Conservation (phyloP, 2,888 invertebrate species). For the Eupithecia subumbrata region DNA sequence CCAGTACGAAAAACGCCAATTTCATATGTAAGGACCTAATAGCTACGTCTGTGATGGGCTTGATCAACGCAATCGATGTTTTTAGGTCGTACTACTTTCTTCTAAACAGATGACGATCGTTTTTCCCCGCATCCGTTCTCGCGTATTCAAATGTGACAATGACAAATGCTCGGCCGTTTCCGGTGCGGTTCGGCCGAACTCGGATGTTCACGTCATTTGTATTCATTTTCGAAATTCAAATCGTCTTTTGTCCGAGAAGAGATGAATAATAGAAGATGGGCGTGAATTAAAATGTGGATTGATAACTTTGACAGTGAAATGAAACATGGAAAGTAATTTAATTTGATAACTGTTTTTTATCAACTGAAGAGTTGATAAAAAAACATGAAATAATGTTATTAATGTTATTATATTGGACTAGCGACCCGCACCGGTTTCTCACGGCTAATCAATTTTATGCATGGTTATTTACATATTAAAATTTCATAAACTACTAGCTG, state of each 20-base stretch:
- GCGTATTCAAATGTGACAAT: constrained; percentile 81
- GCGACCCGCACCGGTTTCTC: too few relatives aligned
- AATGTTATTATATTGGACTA: too few relatives aligned
- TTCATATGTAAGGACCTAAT: too few relatives aligned
- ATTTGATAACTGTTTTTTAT: constrained; percentile 6
- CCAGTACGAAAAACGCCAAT: too few relatives aligned
- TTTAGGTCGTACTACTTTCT: not conserved
- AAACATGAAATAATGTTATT: too few relatives aligned
- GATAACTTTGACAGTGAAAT: constrained; percentile 35
- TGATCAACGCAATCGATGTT: too few relatives aligned
- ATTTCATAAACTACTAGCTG: too few relatives aligned
- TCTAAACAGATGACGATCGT: constrained; percentile 77
- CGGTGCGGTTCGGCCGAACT: constrained; percentile 51
- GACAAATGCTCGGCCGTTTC: constrained; percentile 80
- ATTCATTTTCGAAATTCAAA: constrained; percentile 68
- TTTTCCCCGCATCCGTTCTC: constrained; percentile 74
- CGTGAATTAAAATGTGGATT: constrained; percentile 57
- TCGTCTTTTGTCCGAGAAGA: constrained; percentile 64
- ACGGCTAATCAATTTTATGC: too few relatives aligned
- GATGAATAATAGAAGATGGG: constrained; percentile 57
- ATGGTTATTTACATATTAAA: too few relatives aligned
- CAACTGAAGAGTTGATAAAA: too few relatives aligned
- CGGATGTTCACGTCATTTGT: constrained; percentile 73
- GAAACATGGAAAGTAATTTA: constrained; percentile 23
- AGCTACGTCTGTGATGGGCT: too few relatives aligned